A percentile compares a stretch with the other conserved stretches of the same genome.
Evolutionary conservation across 2,888 invertebrate genomes (phyloP).

Genomic region (Scaptomyza cyrtandrae): DNA sequence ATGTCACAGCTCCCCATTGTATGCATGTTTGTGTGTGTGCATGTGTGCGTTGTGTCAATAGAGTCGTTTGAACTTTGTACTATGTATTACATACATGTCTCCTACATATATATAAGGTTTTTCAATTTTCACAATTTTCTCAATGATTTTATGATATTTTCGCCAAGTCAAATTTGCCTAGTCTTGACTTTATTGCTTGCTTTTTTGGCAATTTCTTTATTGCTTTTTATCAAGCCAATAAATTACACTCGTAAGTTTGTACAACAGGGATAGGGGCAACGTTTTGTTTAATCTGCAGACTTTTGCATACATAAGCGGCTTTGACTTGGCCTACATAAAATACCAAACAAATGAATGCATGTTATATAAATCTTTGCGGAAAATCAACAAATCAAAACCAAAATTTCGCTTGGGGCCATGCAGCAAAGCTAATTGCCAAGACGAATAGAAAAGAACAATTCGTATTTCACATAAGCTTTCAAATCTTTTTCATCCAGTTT

Average conservation of each 20-base stretch:
- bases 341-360: conserved; percentile 25
- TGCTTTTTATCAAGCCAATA: conserved; percentile 68
- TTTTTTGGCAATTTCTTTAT: conserved; percentile 69
- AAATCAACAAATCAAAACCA: conserved; percentile 70
- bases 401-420: conserved; percentile 52
- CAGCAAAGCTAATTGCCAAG: conserved; percentile 66
- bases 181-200: conserved; percentile 42
- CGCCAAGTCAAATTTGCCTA: conserved; percentile 58
- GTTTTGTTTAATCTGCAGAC: conserved; percentile 63
- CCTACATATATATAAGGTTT: conserved; percentile 17
- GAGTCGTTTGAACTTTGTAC: conserved; percentile 35
- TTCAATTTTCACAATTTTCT: conserved; percentile 60
- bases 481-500: conserved; percentile 11
- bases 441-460: conserved; percentile 41
- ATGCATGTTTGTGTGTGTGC: conserved; percentile 43
- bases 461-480: conserved; percentile 22
- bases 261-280: conserved; percentile 18
- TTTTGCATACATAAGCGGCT: conserved; percentile 75
- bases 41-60: conserved; percentile 53
- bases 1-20: conserved; percentile 55
- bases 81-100: conserved; percentile 1
- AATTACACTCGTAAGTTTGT: conserved; percentile 58
- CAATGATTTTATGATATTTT: conserved; percentile 64
- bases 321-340: conserved; percentile 64
- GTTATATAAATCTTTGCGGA: conserved; percentile 44